phyloP scores from a whole-genome alignment of 2,888 invertebrate genomes.

The Thereva nobilitata region DNA sequence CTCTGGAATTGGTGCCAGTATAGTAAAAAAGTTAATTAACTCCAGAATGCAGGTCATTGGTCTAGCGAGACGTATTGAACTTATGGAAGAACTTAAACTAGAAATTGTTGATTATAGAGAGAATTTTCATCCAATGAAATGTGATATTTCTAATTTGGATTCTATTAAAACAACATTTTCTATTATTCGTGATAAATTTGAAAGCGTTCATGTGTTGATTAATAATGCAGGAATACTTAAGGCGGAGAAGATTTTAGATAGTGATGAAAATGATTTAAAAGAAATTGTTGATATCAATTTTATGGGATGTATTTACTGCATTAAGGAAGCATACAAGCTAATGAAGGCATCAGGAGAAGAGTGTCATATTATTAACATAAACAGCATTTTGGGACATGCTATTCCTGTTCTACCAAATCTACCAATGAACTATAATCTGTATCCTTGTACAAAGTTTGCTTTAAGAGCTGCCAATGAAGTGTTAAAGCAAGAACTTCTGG shows the following conservation, averaged over 20 bases:
- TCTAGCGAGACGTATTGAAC: constrained; percentile 59
- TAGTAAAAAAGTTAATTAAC: constrained; percentile 56
- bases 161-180: constrained; percentile 61
- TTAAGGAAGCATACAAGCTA: constrained; percentile 57
- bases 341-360: constrained; percentile 57
- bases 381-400: constrained; percentile 59
- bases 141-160: constrained; percentile 61
- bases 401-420: constrained; percentile 52
- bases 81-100: constrained; percentile 50
- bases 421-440: constrained; percentile 48
- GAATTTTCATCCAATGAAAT: constrained; percentile 56
- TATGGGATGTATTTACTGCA: constrained; percentile 57
- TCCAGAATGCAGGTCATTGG: constrained; percentile 63
- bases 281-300: constrained; percentile 58
- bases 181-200: constrained; percentile 59
- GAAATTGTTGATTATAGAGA: constrained; percentile 46
- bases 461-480: constrained; percentile 50
- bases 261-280: constrained; percentile 47
- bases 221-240: constrained; percentile 62
- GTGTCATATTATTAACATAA: constrained; percentile 59
- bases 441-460: constrained; percentile 51
- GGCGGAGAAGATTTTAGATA: constrained; percentile 2
- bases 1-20: constrained; percentile 63
- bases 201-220: constrained; percentile 62
- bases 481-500: constrained; percentile 48